A percentile compares a stretch with the other conserved stretches of the same genome.
phyloP scores from a whole-genome alignment of 2,797 vertebrate species.

The Hydrolagus colliei region DNA sequence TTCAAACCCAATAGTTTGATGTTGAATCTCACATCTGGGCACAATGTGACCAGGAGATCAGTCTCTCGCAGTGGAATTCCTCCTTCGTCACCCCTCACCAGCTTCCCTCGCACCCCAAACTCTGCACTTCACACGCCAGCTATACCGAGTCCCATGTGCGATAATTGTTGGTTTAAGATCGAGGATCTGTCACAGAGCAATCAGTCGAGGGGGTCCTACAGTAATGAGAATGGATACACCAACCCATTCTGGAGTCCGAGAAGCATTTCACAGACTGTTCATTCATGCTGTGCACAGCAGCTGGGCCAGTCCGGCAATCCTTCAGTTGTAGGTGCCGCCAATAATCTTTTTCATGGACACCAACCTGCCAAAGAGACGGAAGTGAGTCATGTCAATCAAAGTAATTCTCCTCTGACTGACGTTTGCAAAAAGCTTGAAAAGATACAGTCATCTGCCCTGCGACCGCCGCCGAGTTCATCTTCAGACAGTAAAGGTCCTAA shows the following conservation, averaged over 20 bases:
- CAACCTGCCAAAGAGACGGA: conserved; percentile 48
- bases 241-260: conserved; percentile 81
- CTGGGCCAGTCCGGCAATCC: conserved; percentile 38
- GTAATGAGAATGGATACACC: conserved; percentile 68
- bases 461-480: not conserved
- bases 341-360: conserved; percentile 65
- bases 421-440: conserved; percentile 81
- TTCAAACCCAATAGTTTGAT: conserved; percentile 82
- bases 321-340: conserved; percentile 44
- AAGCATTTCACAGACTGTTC: conserved; percentile 51
- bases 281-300: conserved; percentile 56
- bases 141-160: conserved; percentile 27
- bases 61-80: conserved; percentile 63
- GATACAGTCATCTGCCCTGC: conserved; percentile 52
- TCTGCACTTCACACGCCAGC: conserved; percentile 47
- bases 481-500: conserved; percentile 4
- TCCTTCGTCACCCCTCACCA: conserved; percentile 69
- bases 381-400: conserved; percentile 62
- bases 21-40: conserved; percentile 65
- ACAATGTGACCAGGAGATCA: conserved; percentile 64
- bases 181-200: conserved; percentile 39
- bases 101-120: conserved; percentile 59
- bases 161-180: conserved; percentile 34
- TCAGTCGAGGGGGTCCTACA: conserved; percentile 56
- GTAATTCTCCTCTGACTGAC: conserved; percentile 76